Conservation (phyloP, 2,888 invertebrate species). For the Nymphalis c-album region DNA sequence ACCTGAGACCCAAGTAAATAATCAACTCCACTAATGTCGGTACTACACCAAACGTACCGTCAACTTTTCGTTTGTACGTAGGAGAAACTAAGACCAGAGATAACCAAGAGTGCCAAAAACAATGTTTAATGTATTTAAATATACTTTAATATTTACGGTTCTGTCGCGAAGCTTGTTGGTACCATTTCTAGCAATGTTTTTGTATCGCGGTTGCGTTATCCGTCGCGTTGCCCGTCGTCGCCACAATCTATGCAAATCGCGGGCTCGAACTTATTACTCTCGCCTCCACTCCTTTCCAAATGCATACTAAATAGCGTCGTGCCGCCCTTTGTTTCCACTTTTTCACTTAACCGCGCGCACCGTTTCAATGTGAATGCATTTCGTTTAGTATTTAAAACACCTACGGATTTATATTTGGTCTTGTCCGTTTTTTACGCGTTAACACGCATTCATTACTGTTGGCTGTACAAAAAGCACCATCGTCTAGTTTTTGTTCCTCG, state of each 20-base stretch:
- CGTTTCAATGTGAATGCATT: constrained; percentile 50
- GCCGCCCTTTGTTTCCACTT: constrained; percentile 69
- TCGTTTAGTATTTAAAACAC: constrained; percentile 42
- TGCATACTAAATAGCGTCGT: constrained; percentile 77
- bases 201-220: constrained; percentile 13
- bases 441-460: constrained; percentile 4
- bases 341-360: constrained; percentile 61
- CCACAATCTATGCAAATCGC: constrained; percentile 80
- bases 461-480: not conserved
- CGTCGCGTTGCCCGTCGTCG: constrained; percentile 44
- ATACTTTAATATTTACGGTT: not conserved
- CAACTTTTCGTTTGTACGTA: too few relatives aligned
- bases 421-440: constrained; percentile 17
- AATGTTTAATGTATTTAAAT: not conserved
- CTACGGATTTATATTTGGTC: constrained; percentile 28
- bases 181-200: constrained; percentile 7
- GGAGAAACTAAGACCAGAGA: not conserved
- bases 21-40: constrained; percentile 36
- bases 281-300: constrained; percentile 79
- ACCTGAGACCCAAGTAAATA: constrained; percentile 60
- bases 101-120: not conserved
- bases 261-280: constrained; percentile 78
- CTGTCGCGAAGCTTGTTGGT: not conserved
- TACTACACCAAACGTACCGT: not conserved
- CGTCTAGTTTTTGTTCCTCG: not conserved